Evolutionary conservation across 2,797 vertebrate genomes (phyloP), one percentile per base, ranked within the genome.

Genomic region (Hapalemur alaotrensis): DNA sequence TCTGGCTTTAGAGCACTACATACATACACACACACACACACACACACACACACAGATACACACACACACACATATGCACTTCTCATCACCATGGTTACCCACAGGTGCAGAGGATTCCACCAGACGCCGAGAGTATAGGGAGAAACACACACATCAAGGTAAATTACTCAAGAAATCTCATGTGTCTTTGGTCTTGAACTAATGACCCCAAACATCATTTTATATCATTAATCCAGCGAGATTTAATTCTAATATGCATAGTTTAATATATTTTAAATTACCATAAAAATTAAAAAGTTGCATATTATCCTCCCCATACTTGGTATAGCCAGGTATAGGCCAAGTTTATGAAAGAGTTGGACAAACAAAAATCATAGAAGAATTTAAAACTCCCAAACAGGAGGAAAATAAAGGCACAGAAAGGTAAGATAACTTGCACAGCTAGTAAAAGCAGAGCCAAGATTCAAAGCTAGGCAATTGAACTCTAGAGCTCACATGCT

Each of bases 141-240:
- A 38, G 11, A 61, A 50, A 84, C n/a, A 65, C 17, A 83, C 14
- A 76, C 25, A 46, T 61, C 3, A 6, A 95, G 17, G 15, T 63
- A 75, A 41, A 75, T 75, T 80, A 84, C 57, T 69, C 38, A 50
- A 81, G 70, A 95, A 96, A 88, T 79, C 14, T 78, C 78, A 59
- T 20, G 8, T 4, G 32, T 79, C 54, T 75, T 79, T 87, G 54
- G 1, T 93, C 32, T 92, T 95, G 35, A 41, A 41, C 63, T 86
- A 96, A 72, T n/a, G 52, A 22, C 28, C 61, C 12, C 32, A 84
- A 84, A 43, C 17, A 46, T 52, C 46, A n/a, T 23, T 48, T 48
- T 63, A 7, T 23, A 20, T 65, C 43, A 79, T 90, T 93, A 43
- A 91, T 89, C 15, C 48, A 85, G 28, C 15, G 54, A 90, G 5